Conservation (phyloP, 2,888 invertebrate genomes). For the Cinara cedri region DNA sequence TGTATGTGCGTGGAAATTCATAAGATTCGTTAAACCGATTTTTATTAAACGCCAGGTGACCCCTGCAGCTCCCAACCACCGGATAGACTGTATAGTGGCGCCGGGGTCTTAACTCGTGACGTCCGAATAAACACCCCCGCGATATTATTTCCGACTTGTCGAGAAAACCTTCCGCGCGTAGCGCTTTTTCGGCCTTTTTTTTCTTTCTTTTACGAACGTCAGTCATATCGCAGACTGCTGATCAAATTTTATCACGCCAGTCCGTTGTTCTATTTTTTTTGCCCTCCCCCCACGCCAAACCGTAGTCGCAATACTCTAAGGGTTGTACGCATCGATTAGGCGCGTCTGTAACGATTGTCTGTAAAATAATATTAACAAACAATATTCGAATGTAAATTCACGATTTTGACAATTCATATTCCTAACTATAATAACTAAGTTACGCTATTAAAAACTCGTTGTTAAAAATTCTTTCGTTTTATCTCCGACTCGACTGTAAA, state of each 20-base stretch:
- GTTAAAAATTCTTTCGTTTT: too few relatives aligned
- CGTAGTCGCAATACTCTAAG: background rate
- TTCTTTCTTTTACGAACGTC: background rate
- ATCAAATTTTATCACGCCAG: background rate
- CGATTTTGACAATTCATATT: too few relatives aligned
- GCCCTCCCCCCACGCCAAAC: too few relatives aligned
- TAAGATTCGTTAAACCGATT: background rate
- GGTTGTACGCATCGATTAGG: too few relatives aligned
- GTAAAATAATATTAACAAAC: too few relatives aligned
- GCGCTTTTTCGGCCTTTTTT: background rate
- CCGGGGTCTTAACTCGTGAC: background rate
- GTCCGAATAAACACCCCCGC: background rate
- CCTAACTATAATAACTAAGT: too few relatives aligned
- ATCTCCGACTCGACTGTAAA: too few relatives aligned
- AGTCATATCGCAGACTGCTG: background rate
- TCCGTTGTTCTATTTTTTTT: background rate
- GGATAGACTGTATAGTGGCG: too few relatives aligned
- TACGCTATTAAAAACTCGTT: too few relatives aligned
- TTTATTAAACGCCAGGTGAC: slow-evolving; percentile 11
- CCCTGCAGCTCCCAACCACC: background rate
- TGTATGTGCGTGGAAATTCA: background rate
- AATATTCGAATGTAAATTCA: too few relatives aligned
- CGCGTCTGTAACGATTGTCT: too few relatives aligned
- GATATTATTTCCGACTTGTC: background rate
- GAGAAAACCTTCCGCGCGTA: background rate